Evolutionary conservation across 2,113 vertebrate genomes (phyloP), one percentile per base, ranked within the genome.

Genomic region (Ophiodon elongatus): DNA sequence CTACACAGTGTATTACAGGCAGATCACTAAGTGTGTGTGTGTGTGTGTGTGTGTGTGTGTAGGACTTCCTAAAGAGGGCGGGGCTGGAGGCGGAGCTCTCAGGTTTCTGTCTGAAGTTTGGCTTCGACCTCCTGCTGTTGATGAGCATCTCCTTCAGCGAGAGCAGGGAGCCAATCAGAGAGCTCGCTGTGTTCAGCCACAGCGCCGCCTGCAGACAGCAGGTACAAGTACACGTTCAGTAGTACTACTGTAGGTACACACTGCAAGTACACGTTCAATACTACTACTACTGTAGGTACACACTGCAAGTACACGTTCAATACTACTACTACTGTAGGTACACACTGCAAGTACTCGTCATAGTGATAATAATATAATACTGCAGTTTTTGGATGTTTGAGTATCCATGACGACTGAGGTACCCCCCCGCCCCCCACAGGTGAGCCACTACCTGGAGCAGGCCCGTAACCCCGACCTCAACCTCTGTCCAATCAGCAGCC

Each of bases 131-230:
- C 69, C 68, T 99, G 86, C 91, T 99, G 11, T 85, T 96, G 90
- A 99, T 99, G 98, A 95, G 92, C 0, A 97, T 99, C 87, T 95
- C 94, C 45, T 98, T 96, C 63, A 92, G 80, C 0, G 41, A 95
- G 3, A 72, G 3, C n/a, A 88, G 95, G 1, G 95, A 97, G 80
- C 97, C 97, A 29, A 93, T 91, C 11, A 94, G 98, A 39, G 97
- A 98, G 41, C 85, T 99, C 0, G 96, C 94, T 0, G 85, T 98
- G 21, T 99, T 96, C 93, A 97, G 97, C 86, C 93, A 33, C 27
- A 90, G 72, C 0, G 31, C 87, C 31, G 67, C 85, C 6, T 94
- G 96, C 77, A 96, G 92, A 14, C 66, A 87, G 2, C 80, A 86
- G 82, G 98, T 98, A 94, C 89, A 37, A 37, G 35, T 37, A 37